phyloP scores from a whole-genome alignment of 2,113 vertebrate genomes.

The Boulengeromyrus knoepffleri region DNA sequence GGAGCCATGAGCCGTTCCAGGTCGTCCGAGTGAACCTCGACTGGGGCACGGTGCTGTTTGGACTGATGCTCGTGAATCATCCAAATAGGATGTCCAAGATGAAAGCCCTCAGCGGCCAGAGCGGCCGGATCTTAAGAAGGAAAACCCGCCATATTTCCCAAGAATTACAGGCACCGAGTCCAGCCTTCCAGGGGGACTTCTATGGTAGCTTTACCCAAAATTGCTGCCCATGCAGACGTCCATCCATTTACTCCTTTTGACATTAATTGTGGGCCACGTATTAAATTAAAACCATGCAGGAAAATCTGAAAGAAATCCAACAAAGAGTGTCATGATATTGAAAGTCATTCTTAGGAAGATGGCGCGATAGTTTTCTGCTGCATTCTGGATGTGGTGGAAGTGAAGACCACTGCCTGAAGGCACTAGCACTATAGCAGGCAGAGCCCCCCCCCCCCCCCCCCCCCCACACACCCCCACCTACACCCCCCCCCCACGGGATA shows the following conservation, averaged over 20 bases:
- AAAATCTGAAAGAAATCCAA: not conserved
- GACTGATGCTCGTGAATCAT: conserved; percentile 20
- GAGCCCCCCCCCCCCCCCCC: not conserved
- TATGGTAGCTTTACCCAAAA: not conserved
- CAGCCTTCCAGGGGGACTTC: not conserved
- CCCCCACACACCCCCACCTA: not conserved
- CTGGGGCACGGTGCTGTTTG: conserved; percentile 6
- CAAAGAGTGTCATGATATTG: not conserved
- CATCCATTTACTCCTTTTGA: not conserved
- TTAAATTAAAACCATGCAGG: not conserved
- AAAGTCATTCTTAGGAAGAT: not conserved
- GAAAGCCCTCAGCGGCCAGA: not conserved
- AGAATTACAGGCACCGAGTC: not conserved
- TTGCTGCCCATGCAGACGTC: not conserved
- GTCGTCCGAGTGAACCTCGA: not conserved
- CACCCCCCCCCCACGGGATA: not conserved
- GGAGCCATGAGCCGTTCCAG: not conserved
- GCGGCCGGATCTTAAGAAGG: not conserved
- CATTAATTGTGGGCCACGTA: not conserved
- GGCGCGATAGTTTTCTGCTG: not conserved
- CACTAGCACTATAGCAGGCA: not conserved
- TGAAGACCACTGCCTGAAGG: too few species aligned
- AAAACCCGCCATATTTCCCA: not conserved
- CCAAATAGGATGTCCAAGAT: not conserved
- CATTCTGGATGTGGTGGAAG: not conserved